Conservation (phyloP, 2,113 vertebrate genomes). For the Cichladusa arquata region DNA sequence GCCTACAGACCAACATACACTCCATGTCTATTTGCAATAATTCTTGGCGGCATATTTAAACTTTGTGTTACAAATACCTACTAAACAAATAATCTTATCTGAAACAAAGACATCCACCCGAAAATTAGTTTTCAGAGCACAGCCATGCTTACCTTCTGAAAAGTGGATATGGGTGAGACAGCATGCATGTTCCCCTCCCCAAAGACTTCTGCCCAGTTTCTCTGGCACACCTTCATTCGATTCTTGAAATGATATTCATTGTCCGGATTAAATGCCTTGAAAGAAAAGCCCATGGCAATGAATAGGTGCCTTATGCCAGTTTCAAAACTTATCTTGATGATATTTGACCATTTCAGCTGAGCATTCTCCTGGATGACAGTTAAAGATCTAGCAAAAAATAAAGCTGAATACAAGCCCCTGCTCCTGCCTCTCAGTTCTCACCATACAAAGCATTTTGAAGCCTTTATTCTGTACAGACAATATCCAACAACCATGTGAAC, state of each 20-base stretch:
- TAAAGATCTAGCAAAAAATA: neutral
- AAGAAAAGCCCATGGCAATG: neutral
- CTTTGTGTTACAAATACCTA: neutral
- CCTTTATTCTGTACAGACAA: neutral
- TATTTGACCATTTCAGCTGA: neutral
- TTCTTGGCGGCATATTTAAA: neutral
- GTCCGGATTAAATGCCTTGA: slow-evolving; percentile 95
- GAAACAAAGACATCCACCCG: neutral
- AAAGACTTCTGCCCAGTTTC: slow-evolving; percentile 96
- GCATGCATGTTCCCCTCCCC: slow-evolving; percentile 95
- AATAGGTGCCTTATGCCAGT: neutral
- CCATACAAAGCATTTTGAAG: neutral
- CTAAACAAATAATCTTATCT: neutral
- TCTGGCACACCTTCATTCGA: slow-evolving; percentile 94
- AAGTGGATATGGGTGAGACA: slow-evolving; percentile 86
- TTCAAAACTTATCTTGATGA: neutral
- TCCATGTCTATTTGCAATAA: neutral
- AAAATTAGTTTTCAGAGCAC: neutral
- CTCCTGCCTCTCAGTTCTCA: neutral
- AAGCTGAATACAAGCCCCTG: neutral
- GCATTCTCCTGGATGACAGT: neutral
- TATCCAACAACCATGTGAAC: neutral
- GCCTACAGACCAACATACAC: neutral
- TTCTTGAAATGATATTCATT: slow-evolving; percentile 99
- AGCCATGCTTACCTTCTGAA: slow-evolving; percentile 83